Evolutionary conservation across 2,888 invertebrate genomes (phyloP), one percentile per base, ranked within the genome.

Genomic region (Dryobota labecula): DNA sequence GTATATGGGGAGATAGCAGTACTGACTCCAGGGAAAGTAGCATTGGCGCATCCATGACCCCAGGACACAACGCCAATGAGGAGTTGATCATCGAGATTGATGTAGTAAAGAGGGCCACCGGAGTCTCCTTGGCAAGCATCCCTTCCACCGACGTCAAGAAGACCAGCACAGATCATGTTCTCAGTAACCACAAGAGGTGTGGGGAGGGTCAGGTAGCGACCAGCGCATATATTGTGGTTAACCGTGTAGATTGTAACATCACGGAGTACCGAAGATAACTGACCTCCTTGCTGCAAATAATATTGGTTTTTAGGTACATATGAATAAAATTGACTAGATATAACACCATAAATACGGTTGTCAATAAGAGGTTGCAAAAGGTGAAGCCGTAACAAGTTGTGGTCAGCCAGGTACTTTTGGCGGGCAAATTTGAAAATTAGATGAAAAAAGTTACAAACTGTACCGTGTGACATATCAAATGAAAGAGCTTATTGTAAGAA

Each of bases 91-190:
- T 82, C 84, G 78, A 81, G n/a, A n/a, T n/a, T n/a, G n/a, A n/a
- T n/a, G n/a, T n/a, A 92, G 84, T 92, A 93, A 70, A 96, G 84
- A 33, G 96, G 96, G 47, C 96, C 96, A 4, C 96, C 96, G 58
- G 94, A 93, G 87, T 96, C 96, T 63, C 94, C 96, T 87, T 94
- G 91, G 77, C 94, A 94, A 4, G 92, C 91, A 68, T 91, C 93
- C 13, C 67, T 75, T 4, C 92, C 92, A 4, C 92, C 93, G 0
- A 87, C 69, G 57, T 88, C 88, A 6, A 90, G 73, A 4, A 90
- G 24, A 57, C 93, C 93, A 68, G 92, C 91, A 75, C 94, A 94
- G 77, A 94, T 89, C 93, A 94, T 94, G 78, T 92, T 92, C 13
- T 87, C 76, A 4, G 93, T 93, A n/a, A 92, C 86, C 5, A 49